Evolutionary conservation across 64 coral and sea anemone genomes (phyloP).

Genomic region (Stylophora pistillata): DNA sequence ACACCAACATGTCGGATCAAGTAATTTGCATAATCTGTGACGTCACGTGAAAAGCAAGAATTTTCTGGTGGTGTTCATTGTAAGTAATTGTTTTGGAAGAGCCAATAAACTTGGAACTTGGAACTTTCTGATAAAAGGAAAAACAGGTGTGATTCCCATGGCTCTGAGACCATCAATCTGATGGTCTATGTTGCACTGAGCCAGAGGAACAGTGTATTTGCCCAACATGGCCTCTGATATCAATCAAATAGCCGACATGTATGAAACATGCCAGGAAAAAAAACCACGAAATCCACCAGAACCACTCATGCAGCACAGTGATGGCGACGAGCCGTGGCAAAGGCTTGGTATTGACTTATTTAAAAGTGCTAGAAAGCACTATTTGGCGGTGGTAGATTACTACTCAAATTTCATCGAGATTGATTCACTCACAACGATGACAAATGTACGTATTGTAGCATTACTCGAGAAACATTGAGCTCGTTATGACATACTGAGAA

Average conservation of each 20-base stretch:
- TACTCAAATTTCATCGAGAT: neutral
- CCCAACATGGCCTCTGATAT: conserved; percentile 34
- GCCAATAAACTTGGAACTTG: no score
- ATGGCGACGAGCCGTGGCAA: conserved; percentile 11
- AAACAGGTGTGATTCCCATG: neutral
- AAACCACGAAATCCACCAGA: neutral
- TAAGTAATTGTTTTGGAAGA: no score
- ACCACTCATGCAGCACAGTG: conserved; percentile 39
- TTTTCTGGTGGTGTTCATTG: no score
- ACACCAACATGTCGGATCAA: no score
- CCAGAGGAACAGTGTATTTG: conserved; percentile 24
- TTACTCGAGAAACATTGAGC: neutral
- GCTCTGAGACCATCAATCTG: neutral
- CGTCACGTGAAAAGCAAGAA: no score
- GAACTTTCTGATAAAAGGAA: neutral
- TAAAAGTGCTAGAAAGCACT: neutral
- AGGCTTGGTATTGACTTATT: conserved; percentile 43
- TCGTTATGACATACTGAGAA: no score
- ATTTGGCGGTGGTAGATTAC: neutral
- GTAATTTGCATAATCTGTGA: no score
- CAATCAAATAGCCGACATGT: neutral
- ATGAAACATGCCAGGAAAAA: no score
- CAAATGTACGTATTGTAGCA: neutral
- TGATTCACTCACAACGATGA: no score
- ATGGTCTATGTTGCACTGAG: neutral